Conservation (phyloP, 1,140 invertebrate species). For the Ganaspis sp. region DNA sequence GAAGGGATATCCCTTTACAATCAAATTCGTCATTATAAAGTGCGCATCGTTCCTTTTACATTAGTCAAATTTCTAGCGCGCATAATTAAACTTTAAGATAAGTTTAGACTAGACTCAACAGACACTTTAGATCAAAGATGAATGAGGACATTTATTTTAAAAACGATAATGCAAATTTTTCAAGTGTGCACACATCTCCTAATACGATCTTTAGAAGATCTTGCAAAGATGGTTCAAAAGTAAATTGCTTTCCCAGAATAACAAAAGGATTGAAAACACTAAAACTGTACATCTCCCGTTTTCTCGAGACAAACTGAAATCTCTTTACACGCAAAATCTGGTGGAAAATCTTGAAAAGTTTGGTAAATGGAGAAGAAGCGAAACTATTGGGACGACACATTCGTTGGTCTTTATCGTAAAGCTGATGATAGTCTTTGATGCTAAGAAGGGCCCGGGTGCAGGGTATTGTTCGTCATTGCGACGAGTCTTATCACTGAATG, state of each 20-base stretch:
- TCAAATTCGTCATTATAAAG: no score
- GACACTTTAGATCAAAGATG: no score
- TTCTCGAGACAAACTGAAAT: not conserved
- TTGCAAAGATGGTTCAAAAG: not conserved
- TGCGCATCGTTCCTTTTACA: no score
- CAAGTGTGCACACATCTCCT: no score
- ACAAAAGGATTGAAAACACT: not conserved
- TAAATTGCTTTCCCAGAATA: no score
- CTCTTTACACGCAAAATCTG: not conserved
- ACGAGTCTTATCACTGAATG: not conserved
- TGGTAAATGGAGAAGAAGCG: not conserved
- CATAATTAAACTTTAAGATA: no score
- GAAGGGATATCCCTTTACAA: no score
- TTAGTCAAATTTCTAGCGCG: no score
- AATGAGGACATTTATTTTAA: no score
- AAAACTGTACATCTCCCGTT: not conserved
- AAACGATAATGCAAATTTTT: no score
- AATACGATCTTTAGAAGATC: no score
- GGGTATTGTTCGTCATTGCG: slow-evolving; percentile 2
- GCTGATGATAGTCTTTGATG: not conserved
- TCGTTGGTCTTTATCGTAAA: not conserved
- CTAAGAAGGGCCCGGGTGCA: not conserved
- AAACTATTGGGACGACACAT: not conserved
- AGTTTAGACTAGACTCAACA: no score
- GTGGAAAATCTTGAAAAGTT: not conserved